Conservation (phyloP, 2,113 vertebrate species). For the Cranoglanis bouderius region DNA sequence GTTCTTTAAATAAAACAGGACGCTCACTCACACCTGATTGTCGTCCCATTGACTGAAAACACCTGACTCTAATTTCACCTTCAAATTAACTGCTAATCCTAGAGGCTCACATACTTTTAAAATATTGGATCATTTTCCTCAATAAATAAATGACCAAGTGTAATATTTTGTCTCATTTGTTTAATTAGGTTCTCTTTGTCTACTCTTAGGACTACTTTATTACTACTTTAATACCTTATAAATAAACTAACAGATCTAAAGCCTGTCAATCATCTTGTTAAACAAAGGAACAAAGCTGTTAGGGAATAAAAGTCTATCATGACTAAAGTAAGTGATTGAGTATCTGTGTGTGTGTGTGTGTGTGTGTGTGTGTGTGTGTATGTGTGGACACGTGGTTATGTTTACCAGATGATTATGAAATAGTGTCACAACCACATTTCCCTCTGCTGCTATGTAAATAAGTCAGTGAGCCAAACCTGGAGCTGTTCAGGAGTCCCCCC, state of each 20-base stretch:
- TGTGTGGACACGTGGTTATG: constrained; percentile 14
- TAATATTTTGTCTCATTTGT: too few relatives aligned
- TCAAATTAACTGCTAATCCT: too few relatives aligned
- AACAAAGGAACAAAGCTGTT: background rate
- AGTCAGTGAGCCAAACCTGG: background rate
- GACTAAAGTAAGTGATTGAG: background rate
- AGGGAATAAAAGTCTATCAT: background rate
- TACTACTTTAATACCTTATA: too few relatives aligned
- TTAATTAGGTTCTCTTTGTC: too few relatives aligned
- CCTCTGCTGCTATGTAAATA: constrained; percentile 21
- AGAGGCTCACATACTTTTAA: too few relatives aligned
- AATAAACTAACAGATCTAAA: background rate
- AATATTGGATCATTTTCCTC: too few relatives aligned
- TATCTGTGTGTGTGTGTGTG: background rate
- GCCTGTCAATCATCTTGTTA: background rate
- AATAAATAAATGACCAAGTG: too few relatives aligned
- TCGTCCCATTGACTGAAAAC: too few relatives aligned
- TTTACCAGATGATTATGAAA: constrained; percentile 44
- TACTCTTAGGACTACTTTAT: too few relatives aligned
- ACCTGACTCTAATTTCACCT: too few relatives aligned
- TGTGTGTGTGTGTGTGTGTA: background rate
- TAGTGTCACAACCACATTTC: constrained; percentile 32
- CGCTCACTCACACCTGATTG: too few relatives aligned
- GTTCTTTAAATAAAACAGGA: too few relatives aligned
- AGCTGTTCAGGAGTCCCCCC: constrained; percentile 2